Percentiles rank a stretch among this genome's conserved stretches.
Evolutionary conservation across 2,888 invertebrate species (phyloP).

Genomic region (Trilocha varians): DNA sequence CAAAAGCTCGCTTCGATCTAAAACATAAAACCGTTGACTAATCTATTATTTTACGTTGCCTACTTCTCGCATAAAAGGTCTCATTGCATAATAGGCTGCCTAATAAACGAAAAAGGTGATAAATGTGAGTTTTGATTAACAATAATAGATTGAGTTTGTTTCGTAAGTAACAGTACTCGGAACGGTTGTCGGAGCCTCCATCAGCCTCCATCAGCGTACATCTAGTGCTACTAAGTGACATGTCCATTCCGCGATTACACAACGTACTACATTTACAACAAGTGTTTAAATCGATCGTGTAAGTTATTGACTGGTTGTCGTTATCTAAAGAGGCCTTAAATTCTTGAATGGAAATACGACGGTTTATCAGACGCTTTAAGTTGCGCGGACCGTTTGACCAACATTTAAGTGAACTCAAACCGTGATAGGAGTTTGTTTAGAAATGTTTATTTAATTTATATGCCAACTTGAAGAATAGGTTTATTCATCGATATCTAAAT

Average conservation of each 20-base stretch:
- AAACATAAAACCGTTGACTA: slow-evolving; percentile 8
- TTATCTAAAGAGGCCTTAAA: slow-evolving; percentile 40
- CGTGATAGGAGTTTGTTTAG: neutral
- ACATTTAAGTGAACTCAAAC: slow-evolving; percentile 21
- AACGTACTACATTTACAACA: slow-evolving; percentile 44
- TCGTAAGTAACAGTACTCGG: slow-evolving; percentile 17
- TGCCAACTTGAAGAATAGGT: too few species aligned
- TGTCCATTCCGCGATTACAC: slow-evolving; percentile 40
- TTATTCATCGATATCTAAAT: too few species aligned
- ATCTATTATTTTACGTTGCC: slow-evolving; percentile 7
- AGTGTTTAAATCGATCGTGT: slow-evolving; percentile 34
- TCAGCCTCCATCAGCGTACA: slow-evolving; percentile 37
- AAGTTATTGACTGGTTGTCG: slow-evolving; percentile 32
- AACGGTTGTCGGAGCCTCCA: slow-evolving; percentile 25
- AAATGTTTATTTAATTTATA: neutral
- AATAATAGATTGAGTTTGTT: neutral
- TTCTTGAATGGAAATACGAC: slow-evolving; percentile 37
- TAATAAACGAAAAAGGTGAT: neutral
- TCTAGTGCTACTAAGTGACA: slow-evolving; percentile 32
- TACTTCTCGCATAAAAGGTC: neutral
- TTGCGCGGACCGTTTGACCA: slow-evolving; percentile 34
- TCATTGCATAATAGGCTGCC: neutral
- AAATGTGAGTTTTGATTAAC: neutral
- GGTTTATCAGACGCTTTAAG: slow-evolving; percentile 43
- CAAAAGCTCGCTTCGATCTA: slow-evolving; percentile 14